Conservation (phyloP, 2,797 vertebrate genomes). For the Eospalax fontanierii region DNA sequence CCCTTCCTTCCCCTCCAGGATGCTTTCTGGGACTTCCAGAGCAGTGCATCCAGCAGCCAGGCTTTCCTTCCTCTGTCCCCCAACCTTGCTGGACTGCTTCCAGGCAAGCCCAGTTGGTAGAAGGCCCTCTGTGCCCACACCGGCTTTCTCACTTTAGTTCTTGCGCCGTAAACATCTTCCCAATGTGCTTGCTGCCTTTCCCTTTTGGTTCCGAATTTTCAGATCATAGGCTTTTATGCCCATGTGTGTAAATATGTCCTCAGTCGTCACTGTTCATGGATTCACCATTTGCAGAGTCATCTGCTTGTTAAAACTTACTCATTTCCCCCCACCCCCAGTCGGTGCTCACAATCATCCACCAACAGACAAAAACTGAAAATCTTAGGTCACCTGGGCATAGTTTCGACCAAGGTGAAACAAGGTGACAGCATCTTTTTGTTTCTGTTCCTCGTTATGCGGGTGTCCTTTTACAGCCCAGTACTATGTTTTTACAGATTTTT, state of each 20-base stretch:
- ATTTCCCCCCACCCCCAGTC: not conserved
- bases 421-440: not conserved
- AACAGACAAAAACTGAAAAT: not conserved
- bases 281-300: not conserved
- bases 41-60: not conserved
- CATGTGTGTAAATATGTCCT: too few species aligned
- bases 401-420: not conserved
- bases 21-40: not conserved
- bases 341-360: not conserved
- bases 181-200: not conserved
- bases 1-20: not conserved
- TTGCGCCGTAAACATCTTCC: not conserved
- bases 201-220: not conserved
- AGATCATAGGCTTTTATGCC: not conserved
- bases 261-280: not conserved
- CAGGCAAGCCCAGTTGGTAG: accelerated
- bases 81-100: not conserved
- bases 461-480: not conserved
- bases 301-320: not conserved
- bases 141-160: not conserved
- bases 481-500: not conserved
- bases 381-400: too few species aligned
- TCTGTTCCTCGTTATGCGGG: not conserved
- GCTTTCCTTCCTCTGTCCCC: not conserved
- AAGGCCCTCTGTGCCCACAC: not conserved